Conservation (phyloP, 2,797 vertebrate species). For the Lepus townsendii region DNA sequence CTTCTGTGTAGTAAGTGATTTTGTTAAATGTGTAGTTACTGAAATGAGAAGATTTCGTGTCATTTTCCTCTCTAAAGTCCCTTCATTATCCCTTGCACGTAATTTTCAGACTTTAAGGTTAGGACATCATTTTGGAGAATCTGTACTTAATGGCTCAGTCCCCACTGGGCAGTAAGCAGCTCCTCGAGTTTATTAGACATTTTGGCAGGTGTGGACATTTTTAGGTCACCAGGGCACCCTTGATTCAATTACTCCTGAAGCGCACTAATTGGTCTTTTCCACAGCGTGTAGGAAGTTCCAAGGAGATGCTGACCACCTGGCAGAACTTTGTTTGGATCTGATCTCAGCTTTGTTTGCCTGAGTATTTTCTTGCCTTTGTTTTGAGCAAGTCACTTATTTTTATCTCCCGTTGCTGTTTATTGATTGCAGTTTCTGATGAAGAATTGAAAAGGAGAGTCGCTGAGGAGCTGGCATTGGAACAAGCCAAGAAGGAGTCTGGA, state of each 20-base stretch:
- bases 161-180: constrained; percentile 54
- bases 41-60: background rate
- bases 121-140: constrained; percentile 57
- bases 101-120: constrained; percentile 41
- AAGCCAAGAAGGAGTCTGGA: constrained; percentile 93
- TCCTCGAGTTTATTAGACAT: constrained; percentile 70
- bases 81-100: background rate
- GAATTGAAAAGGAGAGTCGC: constrained; percentile 95
- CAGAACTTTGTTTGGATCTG: background rate
- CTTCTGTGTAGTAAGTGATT: constrained; percentile 20
- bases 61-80: background rate
- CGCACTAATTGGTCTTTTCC: constrained; percentile 59
- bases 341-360: constrained; percentile 28
- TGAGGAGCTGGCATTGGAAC: constrained; percentile 94
- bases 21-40: constrained; percentile 30
- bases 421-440: constrained; percentile 93
- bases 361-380: constrained; percentile 35
- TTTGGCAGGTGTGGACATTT: constrained; percentile 71
- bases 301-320: constrained; percentile 40
- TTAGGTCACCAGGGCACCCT: constrained; percentile 51
- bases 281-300: background rate
- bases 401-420: constrained; percentile 48
- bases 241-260: constrained; percentile 65
- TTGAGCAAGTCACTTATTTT: constrained; percentile 49
- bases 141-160: constrained; percentile 23